phyloP scores from a whole-genome alignment of 2,113 vertebrate species.

The Osmerus mordax region DNA sequence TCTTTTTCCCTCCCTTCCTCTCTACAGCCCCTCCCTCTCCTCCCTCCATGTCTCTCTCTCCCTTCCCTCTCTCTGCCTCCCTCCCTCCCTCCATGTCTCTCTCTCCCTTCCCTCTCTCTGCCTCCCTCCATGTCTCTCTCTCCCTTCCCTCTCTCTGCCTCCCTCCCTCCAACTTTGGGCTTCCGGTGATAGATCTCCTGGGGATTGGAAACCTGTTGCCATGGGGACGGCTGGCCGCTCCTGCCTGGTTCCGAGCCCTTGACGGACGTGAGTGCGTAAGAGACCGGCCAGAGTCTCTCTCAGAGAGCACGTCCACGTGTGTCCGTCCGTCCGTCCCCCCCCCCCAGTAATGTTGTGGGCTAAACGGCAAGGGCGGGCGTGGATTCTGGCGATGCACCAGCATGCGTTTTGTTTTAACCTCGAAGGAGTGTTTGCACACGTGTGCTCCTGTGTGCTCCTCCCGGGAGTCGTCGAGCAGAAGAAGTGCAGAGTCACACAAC shows the following conservation, averaged over 20 bases:
- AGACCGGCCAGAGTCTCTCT: slow-evolving; percentile 16
- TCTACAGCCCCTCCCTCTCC: background rate
- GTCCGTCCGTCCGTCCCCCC: too few relatives aligned
- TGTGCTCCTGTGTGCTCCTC: too few relatives aligned
- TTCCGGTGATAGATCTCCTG: slow-evolving; percentile 28
- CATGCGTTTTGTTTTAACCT: too few relatives aligned
- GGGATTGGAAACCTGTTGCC: slow-evolving; percentile 56
- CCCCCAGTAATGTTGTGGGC: background rate
- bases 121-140: background rate
- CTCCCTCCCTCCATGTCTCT: slow-evolving; percentile 26
- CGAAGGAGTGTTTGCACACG: too few relatives aligned
- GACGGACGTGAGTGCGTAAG: slow-evolving; percentile 45
- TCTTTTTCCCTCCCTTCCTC: background rate
- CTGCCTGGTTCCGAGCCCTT: slow-evolving; percentile 20
- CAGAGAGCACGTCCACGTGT: too few relatives aligned
- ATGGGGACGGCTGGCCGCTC: slow-evolving; percentile 57
- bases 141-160: background rate
- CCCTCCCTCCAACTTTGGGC: slow-evolving; percentile 45
- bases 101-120: background rate
- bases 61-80: background rate
- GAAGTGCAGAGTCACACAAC: too few relatives aligned
- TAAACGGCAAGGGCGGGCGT: background rate
- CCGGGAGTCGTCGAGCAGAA: too few relatives aligned
- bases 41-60: background rate
- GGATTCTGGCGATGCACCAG: too few relatives aligned